Percentiles rank a stretch among this genome's conserved stretches.
phyloP scores from a whole-genome alignment of 1,140 invertebrate genomes.

The Anastatus disparis region DNA sequence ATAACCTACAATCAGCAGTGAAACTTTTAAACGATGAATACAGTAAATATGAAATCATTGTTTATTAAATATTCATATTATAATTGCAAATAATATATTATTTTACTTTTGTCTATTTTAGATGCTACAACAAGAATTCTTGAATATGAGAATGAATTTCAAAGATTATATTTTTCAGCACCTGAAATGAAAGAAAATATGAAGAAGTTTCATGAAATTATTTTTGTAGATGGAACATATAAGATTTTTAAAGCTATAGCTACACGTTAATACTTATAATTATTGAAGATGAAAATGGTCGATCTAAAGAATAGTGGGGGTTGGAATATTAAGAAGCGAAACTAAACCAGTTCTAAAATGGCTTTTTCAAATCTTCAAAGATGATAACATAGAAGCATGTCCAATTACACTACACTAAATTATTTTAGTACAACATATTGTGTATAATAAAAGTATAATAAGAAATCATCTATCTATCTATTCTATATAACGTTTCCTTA shows the following conservation, averaged over 20 bases:
- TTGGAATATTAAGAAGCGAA: not conserved
- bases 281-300: slow-evolving; percentile 30
- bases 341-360: slow-evolving; percentile 8
- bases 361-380: slow-evolving; percentile 30
- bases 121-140: not conserved
- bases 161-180: slow-evolving; percentile 59
- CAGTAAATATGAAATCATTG: not conserved
- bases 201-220: slow-evolving; percentile 32
- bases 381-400: slow-evolving; percentile 10
- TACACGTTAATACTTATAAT: slow-evolving; percentile 23
- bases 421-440: too few relatives aligned
- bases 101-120: not conserved
- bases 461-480: too few relatives aligned
- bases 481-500: too few relatives aligned
- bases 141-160: slow-evolving; percentile 77
- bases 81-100: too few relatives aligned
- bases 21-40: not conserved
- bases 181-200: slow-evolving; percentile 19
- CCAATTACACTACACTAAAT: too few relatives aligned
- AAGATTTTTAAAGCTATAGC: slow-evolving; percentile 27
- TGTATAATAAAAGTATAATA: too few relatives aligned
- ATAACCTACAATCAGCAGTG: not conserved
- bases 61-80: not conserved
- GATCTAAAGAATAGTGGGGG: slow-evolving; percentile 15
- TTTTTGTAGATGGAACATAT: slow-evolving; percentile 41